phyloP scores from a whole-genome alignment of 2,113 vertebrate species.

The Galbula dea region DNA sequence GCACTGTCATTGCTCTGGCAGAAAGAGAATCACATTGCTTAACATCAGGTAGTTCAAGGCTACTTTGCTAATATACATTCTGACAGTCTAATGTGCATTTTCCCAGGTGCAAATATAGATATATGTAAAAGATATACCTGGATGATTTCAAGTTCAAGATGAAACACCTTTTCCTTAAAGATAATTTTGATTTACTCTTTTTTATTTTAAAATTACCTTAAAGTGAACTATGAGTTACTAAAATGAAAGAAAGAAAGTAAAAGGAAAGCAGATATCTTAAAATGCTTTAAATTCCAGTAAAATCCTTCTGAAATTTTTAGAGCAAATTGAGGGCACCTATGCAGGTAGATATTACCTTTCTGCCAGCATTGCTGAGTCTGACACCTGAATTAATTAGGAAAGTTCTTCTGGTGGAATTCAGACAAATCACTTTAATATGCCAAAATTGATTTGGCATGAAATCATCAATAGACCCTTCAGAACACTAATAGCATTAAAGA shows the following conservation, averaged over 20 bases:
- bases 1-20: background rate
- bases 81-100: background rate
- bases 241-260: background rate
- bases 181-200: background rate
- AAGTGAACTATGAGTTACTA: background rate
- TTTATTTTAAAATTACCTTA: background rate
- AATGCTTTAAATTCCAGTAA: background rate
- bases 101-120: background rate
- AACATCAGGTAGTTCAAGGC: background rate
- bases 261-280: background rate
- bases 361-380: background rate
- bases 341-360: background rate
- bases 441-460: constrained; percentile 62
- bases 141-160: background rate
- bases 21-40: background rate
- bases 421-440: constrained; percentile 56
- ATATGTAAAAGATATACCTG: background rate
- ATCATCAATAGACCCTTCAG: constrained; percentile 14
- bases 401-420: constrained; percentile 52
- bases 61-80: background rate
- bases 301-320: background rate
- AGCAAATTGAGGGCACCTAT: background rate
- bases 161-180: background rate
- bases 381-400: constrained; percentile 49
- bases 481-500: constrained; percentile 38